A percentile compares a stretch with the other conserved stretches of the same genome.
phyloP scores from a whole-genome alignment of 2,888 invertebrate genomes.

The Leptopilina syphax region DNA sequence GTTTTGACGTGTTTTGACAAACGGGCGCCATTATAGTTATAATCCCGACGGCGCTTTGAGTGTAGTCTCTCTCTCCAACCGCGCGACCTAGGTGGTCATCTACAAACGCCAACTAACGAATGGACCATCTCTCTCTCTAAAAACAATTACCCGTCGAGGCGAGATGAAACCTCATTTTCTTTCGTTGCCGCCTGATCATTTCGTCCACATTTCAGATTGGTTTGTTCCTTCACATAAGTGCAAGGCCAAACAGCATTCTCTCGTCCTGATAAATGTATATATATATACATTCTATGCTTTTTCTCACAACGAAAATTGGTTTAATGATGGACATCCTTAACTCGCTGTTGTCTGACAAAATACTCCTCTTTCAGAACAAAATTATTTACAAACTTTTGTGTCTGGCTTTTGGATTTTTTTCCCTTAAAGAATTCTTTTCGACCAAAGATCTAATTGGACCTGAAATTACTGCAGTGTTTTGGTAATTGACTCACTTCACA shows the following conservation, averaged over 20 bases:
- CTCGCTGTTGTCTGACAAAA: background rate
- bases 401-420: too few relatives aligned
- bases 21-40: slow-evolving; percentile 74
- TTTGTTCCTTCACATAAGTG: slow-evolving; percentile 24
- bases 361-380: too few relatives aligned
- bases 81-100: slow-evolving; percentile 72
- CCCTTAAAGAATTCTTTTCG: too few relatives aligned
- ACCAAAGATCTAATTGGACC: too few relatives aligned
- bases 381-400: too few relatives aligned
- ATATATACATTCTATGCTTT: background rate
- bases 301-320: background rate
- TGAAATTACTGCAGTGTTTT: too few relatives aligned
- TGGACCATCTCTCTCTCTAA: slow-evolving; percentile 57
- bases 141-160: slow-evolving; percentile 62
- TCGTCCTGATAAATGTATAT: slow-evolving; percentile 30
- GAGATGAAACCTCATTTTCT: slow-evolving; percentile 49
- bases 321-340: slow-evolving; percentile 8
- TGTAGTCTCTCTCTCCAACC: slow-evolving; percentile 59
- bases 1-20: slow-evolving; percentile 77
- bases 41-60: slow-evolving; percentile 61
- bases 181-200: slow-evolving; percentile 50
- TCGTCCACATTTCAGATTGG: slow-evolving; percentile 45
- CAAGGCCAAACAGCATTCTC: slow-evolving; percentile 25
- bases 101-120: slow-evolving; percentile 44
- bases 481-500: too few relatives aligned